phyloP scores from a whole-genome alignment of 2,113 vertebrate species.

The Orientallactaga bullata region DNA sequence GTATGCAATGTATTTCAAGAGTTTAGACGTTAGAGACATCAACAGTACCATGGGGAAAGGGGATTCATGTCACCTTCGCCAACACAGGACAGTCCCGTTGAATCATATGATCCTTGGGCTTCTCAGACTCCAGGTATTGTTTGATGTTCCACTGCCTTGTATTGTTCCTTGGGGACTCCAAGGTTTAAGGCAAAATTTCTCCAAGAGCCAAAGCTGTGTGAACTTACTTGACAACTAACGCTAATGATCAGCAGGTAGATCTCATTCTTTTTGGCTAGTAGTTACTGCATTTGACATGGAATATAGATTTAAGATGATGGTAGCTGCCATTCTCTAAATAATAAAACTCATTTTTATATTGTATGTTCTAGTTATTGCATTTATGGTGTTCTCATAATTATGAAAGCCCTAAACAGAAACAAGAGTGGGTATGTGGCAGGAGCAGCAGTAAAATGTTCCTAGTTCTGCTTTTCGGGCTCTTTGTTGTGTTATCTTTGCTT shows the following conservation, averaged over 20 bases:
- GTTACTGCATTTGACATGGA: not conserved
- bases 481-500: constrained; percentile 22
- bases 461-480: not conserved
- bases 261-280: not conserved
- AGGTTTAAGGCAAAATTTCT: not conserved
- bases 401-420: not conserved
- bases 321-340: not conserved
- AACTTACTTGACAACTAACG: not conserved
- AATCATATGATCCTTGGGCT: not conserved
- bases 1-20: constrained; percentile 28
- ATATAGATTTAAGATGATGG: not conserved
- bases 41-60: not conserved
- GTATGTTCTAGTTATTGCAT: not conserved
- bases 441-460: not conserved
- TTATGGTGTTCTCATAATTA: not conserved
- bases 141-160: not conserved
- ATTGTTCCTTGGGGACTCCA: not conserved
- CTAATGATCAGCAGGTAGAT: not conserved
- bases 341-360: not conserved
- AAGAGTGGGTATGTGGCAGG: not conserved
- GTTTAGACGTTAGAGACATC: constrained; percentile 5
- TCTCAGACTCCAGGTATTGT: not conserved
- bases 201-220: not conserved
- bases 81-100: not conserved
- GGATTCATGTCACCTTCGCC: not conserved